phyloP scores from a whole-genome alignment of 2,888 invertebrate genomes.

The Lumbricus terrestris region DNA sequence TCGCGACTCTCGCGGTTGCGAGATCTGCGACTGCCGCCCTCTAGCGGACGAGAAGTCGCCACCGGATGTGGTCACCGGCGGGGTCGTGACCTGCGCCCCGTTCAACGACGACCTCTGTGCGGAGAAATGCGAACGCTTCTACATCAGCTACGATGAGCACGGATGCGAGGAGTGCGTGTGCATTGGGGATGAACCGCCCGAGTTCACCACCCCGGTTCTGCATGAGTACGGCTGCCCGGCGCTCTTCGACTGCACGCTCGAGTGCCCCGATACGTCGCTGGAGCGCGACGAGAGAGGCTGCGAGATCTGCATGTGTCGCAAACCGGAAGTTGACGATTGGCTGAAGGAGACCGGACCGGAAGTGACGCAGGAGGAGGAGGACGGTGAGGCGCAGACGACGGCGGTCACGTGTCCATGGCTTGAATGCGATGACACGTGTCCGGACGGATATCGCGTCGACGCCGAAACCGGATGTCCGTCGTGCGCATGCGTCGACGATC shows the following conservation, averaged over 20 bases:
- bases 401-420: not conserved
- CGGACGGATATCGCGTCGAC: not conserved
- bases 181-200: not conserved
- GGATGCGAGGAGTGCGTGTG: not conserved
- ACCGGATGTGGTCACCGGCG: not conserved
- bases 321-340: not conserved
- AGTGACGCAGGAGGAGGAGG: not conserved
- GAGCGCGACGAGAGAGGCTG: not conserved
- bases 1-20: constrained; percentile 8
- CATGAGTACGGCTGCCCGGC: not conserved
- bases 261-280: not conserved
- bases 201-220: not conserved
- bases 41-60: not conserved
- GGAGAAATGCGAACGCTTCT: not conserved
- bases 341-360: not conserved
- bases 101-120: not conserved
- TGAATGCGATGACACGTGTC: not conserved
- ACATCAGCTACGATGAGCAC: not conserved
- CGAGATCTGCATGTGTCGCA: not conserved
- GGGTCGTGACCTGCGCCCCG: not conserved
- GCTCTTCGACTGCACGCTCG: not conserved
- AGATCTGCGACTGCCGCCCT: constrained; percentile 18
- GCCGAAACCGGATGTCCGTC: not conserved
- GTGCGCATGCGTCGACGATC: constrained; percentile 3
- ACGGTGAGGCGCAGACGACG: not conserved